These are phyloP conservation scores for Diarsia rubi DNA, from an alignment of 2,888 invertebrate species.

Conservation along the genomic window DNA sequence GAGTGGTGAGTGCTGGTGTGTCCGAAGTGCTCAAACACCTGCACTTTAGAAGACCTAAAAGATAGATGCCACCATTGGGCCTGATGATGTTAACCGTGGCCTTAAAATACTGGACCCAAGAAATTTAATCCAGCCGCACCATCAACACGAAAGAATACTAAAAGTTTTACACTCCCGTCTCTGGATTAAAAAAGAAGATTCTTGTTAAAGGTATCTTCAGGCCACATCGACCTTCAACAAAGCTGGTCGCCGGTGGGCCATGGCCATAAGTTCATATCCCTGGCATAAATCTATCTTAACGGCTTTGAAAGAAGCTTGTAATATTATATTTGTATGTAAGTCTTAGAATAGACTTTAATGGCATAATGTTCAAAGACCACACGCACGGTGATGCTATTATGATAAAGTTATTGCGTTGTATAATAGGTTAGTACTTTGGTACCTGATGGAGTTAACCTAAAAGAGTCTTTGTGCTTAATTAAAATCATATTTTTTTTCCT, in stretches of 20 bases:
- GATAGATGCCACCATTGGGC: too few relatives aligned
- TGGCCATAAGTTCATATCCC: background rate
- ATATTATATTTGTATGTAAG: slow-evolving; percentile 3
- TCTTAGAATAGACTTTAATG: slow-evolving; percentile 21
- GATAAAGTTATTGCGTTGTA: slow-evolving; percentile 24
- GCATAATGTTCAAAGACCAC: slow-evolving; percentile 39
- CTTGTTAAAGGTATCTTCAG: background rate
- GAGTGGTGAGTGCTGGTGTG: background rate
- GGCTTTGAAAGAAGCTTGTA: slow-evolving; percentile 22
- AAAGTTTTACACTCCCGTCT: too few relatives aligned
- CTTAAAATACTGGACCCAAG: too few relatives aligned
- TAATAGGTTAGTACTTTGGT: background rate
- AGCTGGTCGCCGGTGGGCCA: background rate
- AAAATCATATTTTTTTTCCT: background rate
- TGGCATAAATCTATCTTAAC: slow-evolving; percentile 6
- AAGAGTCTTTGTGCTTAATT: background rate
- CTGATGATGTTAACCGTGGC: too few relatives aligned
- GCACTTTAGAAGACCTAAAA: too few relatives aligned
- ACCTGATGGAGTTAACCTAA: slow-evolving; percentile 5
- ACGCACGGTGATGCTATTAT: slow-evolving; percentile 30
- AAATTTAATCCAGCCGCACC: too few relatives aligned
- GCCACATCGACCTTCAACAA: slow-evolving; percentile 1
- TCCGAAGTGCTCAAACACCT: too few relatives aligned
- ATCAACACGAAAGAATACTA: too few relatives aligned
- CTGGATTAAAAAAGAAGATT: background rate